Evolutionary conservation across 1,140 invertebrate species (phyloP).

Genomic region (Drosophila kurseongensis): DNA sequence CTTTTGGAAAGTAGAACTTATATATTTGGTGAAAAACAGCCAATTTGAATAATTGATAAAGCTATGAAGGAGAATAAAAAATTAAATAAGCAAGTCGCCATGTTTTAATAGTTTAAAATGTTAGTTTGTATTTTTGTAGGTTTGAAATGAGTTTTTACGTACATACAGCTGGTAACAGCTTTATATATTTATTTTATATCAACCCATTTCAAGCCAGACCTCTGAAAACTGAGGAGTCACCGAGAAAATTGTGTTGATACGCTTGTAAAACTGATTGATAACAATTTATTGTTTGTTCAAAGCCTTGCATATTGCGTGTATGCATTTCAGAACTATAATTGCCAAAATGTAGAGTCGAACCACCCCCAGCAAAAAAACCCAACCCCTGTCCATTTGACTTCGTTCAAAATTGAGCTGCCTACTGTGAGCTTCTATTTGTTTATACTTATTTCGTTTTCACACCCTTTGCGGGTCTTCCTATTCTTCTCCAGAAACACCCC

Average conservation of each 20-base stretch:
- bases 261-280: conserved; percentile 45
- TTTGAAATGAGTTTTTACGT: too few relatives aligned
- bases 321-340: conserved; percentile 36
- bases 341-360: conserved; percentile 33
- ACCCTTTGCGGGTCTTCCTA: conserved; percentile 49
- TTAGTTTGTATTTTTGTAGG: too few relatives aligned
- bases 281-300: conserved; percentile 29
- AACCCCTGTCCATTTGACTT: conserved; percentile 60
- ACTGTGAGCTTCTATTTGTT: conserved; percentile 69
- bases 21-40: too few relatives aligned
- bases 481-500: conserved; percentile 9
- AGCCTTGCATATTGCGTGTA: conserved; percentile 5
- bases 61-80: too few relatives aligned
- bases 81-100: too few relatives aligned
- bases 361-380: conserved; percentile 3
- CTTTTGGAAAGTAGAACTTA: too few relatives aligned
- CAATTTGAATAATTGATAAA: too few relatives aligned
- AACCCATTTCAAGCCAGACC: neutral
- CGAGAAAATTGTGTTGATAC: neutral
- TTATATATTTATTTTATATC: neutral
- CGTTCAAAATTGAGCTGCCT: conserved; percentile 55
- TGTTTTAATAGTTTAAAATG: too few relatives aligned
- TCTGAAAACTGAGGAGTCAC: neutral
- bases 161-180: too few relatives aligned
- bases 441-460: conserved; percentile 81